Percentiles rank a stretch among this genome's conserved stretches.
phyloP scores from a whole-genome alignment of 2,113 vertebrate genomes.

The Sceloporus undulatus region DNA sequence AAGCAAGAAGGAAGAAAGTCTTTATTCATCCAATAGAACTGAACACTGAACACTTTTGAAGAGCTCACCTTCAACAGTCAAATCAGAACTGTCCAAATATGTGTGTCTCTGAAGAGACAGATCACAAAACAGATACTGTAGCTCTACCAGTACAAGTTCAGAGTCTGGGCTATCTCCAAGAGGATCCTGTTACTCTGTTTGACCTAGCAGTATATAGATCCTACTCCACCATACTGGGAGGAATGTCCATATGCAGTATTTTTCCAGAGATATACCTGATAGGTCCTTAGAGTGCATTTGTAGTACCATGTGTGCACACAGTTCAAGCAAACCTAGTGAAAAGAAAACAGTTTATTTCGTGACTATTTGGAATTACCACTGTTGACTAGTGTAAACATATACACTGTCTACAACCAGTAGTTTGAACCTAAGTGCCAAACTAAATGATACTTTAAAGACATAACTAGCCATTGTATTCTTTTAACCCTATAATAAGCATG shows the following conservation, averaged over 20 bases:
- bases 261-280: neutral
- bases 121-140: neutral
- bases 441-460: neutral
- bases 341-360: neutral
- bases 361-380: neutral
- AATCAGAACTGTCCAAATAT: neutral
- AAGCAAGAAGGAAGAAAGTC: neutral
- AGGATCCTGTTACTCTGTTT: neutral
- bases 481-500: too few species aligned
- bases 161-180: neutral
- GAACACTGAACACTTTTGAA: neutral
- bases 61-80: neutral
- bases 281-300: conserved; percentile 4
- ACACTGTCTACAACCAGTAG: neutral
- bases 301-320: fast-evolving
- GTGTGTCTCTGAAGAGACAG: conserved; percentile 1
- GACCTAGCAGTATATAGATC: neutral
- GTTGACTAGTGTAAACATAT: neutral
- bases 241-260: neutral
- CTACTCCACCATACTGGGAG: neutral
- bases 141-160: neutral
- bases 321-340: conserved; percentile 13
- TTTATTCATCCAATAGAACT: neutral
- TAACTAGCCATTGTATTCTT: neutral
- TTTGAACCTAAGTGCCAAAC: conserved; percentile 22